A percentile compares a stretch with the other conserved stretches of the same genome.
These are phyloP conservation scores for Dynastes hyllus DNA, from an alignment of 2,888 invertebrate species.

Conservation along the genomic window DNA sequence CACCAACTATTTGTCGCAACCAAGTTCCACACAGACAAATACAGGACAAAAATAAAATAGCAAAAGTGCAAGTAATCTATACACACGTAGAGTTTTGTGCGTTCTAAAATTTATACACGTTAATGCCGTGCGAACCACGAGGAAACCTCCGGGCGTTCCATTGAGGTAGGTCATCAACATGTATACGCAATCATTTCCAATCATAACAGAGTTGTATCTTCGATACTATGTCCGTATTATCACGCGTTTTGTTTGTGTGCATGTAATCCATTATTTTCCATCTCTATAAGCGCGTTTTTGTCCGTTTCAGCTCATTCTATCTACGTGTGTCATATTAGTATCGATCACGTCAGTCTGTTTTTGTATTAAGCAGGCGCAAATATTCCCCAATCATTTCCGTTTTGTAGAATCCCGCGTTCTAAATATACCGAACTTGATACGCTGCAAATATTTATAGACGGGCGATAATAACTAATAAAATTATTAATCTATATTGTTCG, in stretches of 20 bases:
- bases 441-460: not conserved
- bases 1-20: constrained; percentile 65
- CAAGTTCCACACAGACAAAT: constrained; percentile 52
- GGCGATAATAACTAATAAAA: too few species aligned
- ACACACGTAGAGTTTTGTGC: constrained; percentile 53
- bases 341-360: constrained; percentile 40
- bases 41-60: constrained; percentile 50
- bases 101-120: constrained; percentile 56
- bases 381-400: constrained; percentile 42
- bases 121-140: constrained; percentile 54
- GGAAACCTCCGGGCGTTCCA: constrained; percentile 41
- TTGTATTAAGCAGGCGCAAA: constrained; percentile 45
- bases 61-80: constrained; percentile 41
- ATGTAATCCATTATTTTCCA: constrained; percentile 28
- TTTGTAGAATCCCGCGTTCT: constrained; percentile 23
- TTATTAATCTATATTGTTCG: too few species aligned
- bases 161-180: constrained; percentile 58
- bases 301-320: constrained; percentile 28
- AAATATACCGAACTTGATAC: constrained; percentile 4
- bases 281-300: constrained; percentile 30
- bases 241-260: constrained; percentile 5
- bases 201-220: constrained; percentile 21
- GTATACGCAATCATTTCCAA: constrained; percentile 33
- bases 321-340: constrained; percentile 25
- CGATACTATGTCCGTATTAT: constrained; percentile 15